Evolutionary conservation across 2,888 invertebrate species (phyloP).

Genomic region (Pammene aurita): DNA sequence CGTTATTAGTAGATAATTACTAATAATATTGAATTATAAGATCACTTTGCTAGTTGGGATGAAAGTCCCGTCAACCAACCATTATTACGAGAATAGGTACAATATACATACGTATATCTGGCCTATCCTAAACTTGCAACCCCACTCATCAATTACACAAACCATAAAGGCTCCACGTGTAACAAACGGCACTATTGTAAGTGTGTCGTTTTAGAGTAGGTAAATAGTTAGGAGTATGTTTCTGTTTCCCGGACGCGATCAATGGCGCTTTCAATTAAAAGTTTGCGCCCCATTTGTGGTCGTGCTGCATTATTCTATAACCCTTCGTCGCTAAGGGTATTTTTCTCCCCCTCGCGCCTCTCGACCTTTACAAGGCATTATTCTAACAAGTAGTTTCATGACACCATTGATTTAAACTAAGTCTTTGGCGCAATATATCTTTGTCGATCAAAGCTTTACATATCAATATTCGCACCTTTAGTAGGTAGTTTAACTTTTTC

Average conservation of each 20-base stretch:
- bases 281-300: constrained; percentile 18
- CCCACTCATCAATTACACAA: not conserved
- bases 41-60: too few species aligned
- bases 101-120: not conserved
- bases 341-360: not conserved
- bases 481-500: too few species aligned
- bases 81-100: too few species aligned
- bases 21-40: too few species aligned
- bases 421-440: not conserved
- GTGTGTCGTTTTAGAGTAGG: constrained; percentile 7
- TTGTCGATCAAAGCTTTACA: too few species aligned
- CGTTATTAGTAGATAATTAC: too few species aligned
- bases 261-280: constrained; percentile 24
- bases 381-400: constrained; percentile 6
- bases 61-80: too few species aligned
- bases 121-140: not conserved
- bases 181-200: not conserved
- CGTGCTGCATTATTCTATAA: constrained; percentile 12
- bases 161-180: not conserved
- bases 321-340: constrained; percentile 1
- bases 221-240: constrained; percentile 13
- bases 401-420: not conserved
- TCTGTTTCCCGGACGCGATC: constrained; percentile 17
- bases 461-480: too few species aligned
- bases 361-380: constrained; percentile 2